Conservation (phyloP, 1,140 invertebrate genomes). For the Anastrepha obliqua region DNA sequence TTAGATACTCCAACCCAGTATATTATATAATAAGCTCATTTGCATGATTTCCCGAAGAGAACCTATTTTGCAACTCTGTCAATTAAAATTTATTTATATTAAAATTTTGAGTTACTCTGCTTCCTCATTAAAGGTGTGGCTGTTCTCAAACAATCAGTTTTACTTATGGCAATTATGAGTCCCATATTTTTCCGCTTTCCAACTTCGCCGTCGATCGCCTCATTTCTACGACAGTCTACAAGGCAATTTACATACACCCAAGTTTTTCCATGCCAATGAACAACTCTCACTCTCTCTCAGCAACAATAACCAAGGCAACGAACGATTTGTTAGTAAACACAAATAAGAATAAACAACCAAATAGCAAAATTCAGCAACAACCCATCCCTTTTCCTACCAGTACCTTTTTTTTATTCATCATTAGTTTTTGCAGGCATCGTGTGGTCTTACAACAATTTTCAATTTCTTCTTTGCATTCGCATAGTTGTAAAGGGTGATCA, state of each 20-base stretch:
- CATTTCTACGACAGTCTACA: background rate
- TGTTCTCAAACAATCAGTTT: background rate
- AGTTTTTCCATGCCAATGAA: conserved; percentile 25
- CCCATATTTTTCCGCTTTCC: background rate
- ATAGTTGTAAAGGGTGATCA: background rate
- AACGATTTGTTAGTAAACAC: background rate
- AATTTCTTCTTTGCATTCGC: background rate
- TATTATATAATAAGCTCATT: too few relatives aligned
- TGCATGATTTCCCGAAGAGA: too few relatives aligned
- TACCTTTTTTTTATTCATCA: conserved; percentile 7
- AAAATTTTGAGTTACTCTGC: background rate
- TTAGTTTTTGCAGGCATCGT: background rate
- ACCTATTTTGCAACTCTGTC: too few relatives aligned
- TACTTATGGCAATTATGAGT: background rate
- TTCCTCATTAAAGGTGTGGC: background rate
- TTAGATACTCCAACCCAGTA: too few relatives aligned
- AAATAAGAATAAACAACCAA: background rate
- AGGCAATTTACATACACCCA: background rate
- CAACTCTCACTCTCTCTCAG: background rate
- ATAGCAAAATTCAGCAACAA: background rate
- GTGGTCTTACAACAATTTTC: background rate
- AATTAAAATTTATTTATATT: too few relatives aligned
- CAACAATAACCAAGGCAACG: background rate
- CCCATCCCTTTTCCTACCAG: conserved; percentile 17
- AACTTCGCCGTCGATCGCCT: background rate